Percentiles rank a stretch among this genome's conserved stretches.
Evolutionary conservation across 1,140 invertebrate genomes (phyloP).

Genomic region (Agraylea sexmaculata): DNA sequence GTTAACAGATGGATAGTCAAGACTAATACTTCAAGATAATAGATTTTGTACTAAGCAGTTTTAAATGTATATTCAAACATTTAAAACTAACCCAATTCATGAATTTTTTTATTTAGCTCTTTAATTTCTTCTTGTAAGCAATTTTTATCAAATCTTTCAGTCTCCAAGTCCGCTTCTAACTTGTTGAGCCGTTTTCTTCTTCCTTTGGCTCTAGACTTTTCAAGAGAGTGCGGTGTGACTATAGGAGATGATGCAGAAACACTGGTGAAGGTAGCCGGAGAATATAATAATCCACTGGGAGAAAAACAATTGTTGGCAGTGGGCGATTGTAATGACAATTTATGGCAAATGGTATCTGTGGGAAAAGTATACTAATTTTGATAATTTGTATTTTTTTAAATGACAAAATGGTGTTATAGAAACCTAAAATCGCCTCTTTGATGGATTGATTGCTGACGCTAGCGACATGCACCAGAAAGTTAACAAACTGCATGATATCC

Average conservation of each 20-base stretch:
- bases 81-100: conserved; percentile 19
- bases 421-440: conserved; percentile 14
- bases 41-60: no score
- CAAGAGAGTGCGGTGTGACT: background rate
- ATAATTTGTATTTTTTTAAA: background rate
- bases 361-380: background rate
- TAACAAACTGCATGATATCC: conserved; percentile 15
- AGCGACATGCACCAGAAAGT: conserved; percentile 13
- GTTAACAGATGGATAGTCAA: no score
- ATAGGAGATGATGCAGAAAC: conserved; percentile 1
- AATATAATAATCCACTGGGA: background rate
- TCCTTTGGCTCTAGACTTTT: background rate
- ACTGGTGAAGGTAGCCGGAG: conserved; percentile 1
- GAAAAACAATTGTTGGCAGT: background rate
- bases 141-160: conserved; percentile 17
- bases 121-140: conserved; percentile 18
- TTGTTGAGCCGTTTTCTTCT: conserved; percentile 11
- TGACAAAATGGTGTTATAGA: background rate
- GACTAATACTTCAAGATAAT: no score
- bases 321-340: background rate
- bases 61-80: no score
- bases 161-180: conserved; percentile 15
- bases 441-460: conserved; percentile 12
- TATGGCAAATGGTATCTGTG: background rate
- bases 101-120: conserved; percentile 4